Evolutionary conservation across 1,140 invertebrate genomes (phyloP).

Genomic region (Hypsibius dujardini): DNA sequence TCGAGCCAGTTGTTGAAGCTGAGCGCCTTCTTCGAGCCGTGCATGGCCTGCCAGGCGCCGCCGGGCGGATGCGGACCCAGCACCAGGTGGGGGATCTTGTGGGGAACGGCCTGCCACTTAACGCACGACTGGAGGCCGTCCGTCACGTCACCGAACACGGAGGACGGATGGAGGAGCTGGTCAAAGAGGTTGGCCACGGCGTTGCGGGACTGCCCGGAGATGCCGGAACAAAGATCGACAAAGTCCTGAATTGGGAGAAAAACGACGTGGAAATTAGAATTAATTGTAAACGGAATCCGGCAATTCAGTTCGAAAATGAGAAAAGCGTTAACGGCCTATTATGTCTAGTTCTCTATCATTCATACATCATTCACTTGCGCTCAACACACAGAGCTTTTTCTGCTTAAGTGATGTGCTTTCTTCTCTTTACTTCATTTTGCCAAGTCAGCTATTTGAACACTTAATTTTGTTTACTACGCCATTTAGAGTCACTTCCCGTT

Average conservation of each 20-base stretch:
- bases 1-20: constrained; percentile 70
- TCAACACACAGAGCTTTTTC: too few species aligned
- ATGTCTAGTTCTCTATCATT: too few species aligned
- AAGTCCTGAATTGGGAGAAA: constrained; percentile 17
- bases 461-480: too few species aligned
- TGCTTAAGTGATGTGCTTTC: too few species aligned
- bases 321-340: too few species aligned
- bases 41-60: constrained; percentile 66
- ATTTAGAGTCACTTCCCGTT: too few species aligned
- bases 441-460: too few species aligned
- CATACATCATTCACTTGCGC: too few species aligned
- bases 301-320: too few species aligned
- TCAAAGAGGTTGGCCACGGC: constrained; percentile 6
- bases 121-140: constrained; percentile 17
- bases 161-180: constrained; percentile 17
- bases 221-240: background rate
- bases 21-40: constrained; percentile 57
- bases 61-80: constrained; percentile 40
- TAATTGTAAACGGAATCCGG: too few species aligned
- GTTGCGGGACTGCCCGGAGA: constrained; percentile 14
- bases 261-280: background rate
- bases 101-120: background rate
- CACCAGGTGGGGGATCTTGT: background rate
- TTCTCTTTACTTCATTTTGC: too few species aligned
- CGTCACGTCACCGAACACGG: background rate